Percentiles rank a stretch among this genome's conserved stretches.
phyloP scores from a whole-genome alignment of 2,797 vertebrate species.

The Cyclura pinguis region DNA sequence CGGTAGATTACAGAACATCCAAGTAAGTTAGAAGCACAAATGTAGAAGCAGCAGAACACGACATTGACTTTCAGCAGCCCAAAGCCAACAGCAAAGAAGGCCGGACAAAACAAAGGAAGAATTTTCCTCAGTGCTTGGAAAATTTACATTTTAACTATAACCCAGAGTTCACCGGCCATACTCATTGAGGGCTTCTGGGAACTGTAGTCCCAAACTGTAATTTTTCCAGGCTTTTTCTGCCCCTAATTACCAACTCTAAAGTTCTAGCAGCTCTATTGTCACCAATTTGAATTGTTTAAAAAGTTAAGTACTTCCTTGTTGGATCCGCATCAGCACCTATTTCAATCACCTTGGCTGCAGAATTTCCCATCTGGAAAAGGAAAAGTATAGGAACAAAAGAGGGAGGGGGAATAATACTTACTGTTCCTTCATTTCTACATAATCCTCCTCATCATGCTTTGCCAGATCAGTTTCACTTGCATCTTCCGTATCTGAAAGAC shows the following conservation, averaged over 20 bases:
- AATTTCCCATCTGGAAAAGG: not conserved
- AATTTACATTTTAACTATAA: no score
- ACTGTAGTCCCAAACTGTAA: no score
- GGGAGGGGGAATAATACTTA: constrained; percentile 78
- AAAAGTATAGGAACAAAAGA: not conserved
- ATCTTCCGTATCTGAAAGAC: constrained; percentile 93
- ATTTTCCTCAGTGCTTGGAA: no score
- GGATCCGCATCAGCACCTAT: not conserved
- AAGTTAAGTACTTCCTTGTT: not conserved
- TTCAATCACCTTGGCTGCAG: not conserved
- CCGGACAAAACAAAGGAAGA: not conserved
- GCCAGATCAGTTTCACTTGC: constrained; percentile 98
- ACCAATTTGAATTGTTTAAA: no score
- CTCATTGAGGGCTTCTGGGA: no score
- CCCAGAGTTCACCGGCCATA: no score
- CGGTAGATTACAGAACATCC: not conserved
- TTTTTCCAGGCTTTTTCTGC: not conserved
- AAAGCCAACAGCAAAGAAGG: not conserved
- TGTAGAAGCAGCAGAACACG: no score
- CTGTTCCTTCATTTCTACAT: constrained; percentile 99
- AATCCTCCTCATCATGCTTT: constrained; percentile 97
- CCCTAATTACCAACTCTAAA: not conserved
- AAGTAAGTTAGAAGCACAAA: not conserved
- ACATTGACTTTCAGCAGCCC: not conserved
- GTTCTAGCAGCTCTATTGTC: not conserved